Percentiles rank a stretch among this genome's conserved stretches.
Evolutionary conservation across 2,888 invertebrate species (phyloP).

Genomic region (Microdon myrmicae): DNA sequence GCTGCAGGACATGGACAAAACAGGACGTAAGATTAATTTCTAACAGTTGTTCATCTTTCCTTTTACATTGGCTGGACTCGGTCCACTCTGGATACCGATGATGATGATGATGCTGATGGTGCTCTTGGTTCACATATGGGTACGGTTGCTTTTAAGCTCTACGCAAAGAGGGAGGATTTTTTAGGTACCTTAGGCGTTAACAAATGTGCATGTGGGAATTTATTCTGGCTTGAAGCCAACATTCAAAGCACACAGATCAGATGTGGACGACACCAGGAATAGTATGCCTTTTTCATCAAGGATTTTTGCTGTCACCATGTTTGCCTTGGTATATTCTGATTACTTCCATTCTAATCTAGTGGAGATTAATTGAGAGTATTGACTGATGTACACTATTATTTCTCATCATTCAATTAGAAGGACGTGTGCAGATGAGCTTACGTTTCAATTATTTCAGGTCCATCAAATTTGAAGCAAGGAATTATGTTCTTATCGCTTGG

Average conservation of each 20-base stretch:
- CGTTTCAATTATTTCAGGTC: too few species aligned
- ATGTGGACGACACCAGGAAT: constrained; percentile 3
- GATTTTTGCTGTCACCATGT: constrained; percentile 39
- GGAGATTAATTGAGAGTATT: too few species aligned
- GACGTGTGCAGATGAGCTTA: too few species aligned
- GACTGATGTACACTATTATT: too few species aligned
- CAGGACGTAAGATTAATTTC: constrained; percentile 52
- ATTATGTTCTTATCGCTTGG: too few species aligned
- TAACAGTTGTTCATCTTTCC: constrained; percentile 50
- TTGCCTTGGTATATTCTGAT: constrained; percentile 41
- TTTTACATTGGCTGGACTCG: constrained; percentile 29
- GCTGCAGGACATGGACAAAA: constrained; percentile 50
- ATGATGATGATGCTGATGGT: too few species aligned
- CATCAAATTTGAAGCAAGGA: too few species aligned
- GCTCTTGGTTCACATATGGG: too few species aligned
- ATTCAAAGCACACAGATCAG: constrained; percentile 22
- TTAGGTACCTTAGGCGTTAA: constrained; percentile 44
- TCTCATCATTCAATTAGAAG: too few species aligned
- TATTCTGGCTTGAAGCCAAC: constrained; percentile 47
- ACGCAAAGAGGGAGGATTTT: too few species aligned
- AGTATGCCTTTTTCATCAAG: constrained; percentile 11
- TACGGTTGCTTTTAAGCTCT: neutral
- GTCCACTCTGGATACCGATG: too few species aligned
- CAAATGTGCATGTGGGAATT: constrained; percentile 51
- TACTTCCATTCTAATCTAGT: too few species aligned